Conservation (phyloP, 2,888 invertebrate species). For the Drosophila birchii region DNA sequence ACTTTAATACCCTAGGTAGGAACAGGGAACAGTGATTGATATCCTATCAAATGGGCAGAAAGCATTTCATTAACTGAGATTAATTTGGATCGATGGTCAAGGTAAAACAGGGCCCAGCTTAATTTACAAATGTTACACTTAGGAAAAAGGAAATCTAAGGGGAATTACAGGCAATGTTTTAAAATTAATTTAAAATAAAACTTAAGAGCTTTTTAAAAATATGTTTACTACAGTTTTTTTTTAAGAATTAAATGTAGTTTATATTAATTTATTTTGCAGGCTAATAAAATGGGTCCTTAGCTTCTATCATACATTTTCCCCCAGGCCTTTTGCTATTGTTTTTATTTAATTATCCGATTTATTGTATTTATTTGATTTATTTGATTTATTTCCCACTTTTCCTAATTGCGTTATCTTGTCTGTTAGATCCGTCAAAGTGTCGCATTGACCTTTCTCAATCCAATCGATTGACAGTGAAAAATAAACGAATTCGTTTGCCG, state of each 20-base stretch:
- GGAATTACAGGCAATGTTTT: too few relatives aligned
- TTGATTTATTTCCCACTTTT: background rate
- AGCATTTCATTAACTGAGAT: constrained; percentile 1
- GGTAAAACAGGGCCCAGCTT: background rate
- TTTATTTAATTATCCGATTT: too few relatives aligned
- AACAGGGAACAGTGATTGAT: constrained; percentile 1
- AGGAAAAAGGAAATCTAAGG: too few relatives aligned
- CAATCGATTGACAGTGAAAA: constrained; percentile 31
- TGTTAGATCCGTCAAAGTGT: constrained; percentile 17
- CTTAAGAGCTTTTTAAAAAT: background rate
- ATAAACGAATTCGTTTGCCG: constrained; percentile 35
- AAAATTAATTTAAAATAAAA: background rate
- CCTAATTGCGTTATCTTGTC: background rate
- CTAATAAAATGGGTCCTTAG: background rate
- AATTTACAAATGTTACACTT: background rate
- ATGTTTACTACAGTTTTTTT: background rate
- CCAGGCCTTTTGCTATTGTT: background rate
- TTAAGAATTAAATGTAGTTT: background rate
- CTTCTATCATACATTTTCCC: background rate
- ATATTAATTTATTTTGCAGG: background rate
- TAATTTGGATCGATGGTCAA: background rate
- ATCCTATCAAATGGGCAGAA: constrained; percentile 3
- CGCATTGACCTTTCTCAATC: constrained; percentile 21
- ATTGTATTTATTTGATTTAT: background rate
- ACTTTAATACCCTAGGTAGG: constrained; percentile 4